phyloP scores from a whole-genome alignment of 2,113 vertebrate genomes.

The Naja naja region DNA sequence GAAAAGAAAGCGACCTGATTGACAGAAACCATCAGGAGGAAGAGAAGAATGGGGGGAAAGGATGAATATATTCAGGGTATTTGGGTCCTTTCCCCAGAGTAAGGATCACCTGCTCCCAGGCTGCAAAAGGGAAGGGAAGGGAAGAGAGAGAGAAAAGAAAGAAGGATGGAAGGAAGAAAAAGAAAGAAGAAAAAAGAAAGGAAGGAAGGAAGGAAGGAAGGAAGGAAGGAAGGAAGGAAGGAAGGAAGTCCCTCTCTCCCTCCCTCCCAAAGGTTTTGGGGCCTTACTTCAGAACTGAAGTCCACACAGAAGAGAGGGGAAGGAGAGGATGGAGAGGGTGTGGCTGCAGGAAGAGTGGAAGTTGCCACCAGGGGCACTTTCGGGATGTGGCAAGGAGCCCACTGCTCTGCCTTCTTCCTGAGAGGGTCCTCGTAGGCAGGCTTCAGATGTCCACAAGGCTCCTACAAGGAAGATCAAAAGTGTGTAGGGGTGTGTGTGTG shows the following conservation, averaged over 20 bases:
- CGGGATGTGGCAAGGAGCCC: slow-evolving; percentile 84
- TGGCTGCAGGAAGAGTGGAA: slow-evolving; percentile 72
- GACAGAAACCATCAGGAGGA: background rate
- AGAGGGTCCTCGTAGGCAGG: slow-evolving; percentile 88
- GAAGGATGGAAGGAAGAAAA: background rate
- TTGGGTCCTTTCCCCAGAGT: background rate
- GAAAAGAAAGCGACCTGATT: background rate
- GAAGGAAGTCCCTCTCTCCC: background rate
- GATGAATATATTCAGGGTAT: background rate
- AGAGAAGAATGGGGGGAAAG: background rate
- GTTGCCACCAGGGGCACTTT: slow-evolving; percentile 75
- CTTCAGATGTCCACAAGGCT: slow-evolving; percentile 84
- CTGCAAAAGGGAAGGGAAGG: background rate
- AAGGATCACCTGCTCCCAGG: background rate
- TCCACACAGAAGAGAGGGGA: slow-evolving; percentile 91
- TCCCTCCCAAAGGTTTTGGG: background rate
- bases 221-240: too few relatives aligned
- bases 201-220: too few relatives aligned
- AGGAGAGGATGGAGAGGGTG: slow-evolving; percentile 82
- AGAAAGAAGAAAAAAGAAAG: background rate
- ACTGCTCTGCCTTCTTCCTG: slow-evolving; percentile 89
- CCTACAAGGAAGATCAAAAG: slow-evolving; percentile 63
- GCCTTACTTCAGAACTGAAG: slow-evolving; percentile 85
- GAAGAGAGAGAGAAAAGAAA: too few relatives aligned
- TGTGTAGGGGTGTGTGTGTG: accelerated